Evolutionary conservation across 1,140 invertebrate genomes (phyloP).

Genomic region (Papilio machaon): DNA sequence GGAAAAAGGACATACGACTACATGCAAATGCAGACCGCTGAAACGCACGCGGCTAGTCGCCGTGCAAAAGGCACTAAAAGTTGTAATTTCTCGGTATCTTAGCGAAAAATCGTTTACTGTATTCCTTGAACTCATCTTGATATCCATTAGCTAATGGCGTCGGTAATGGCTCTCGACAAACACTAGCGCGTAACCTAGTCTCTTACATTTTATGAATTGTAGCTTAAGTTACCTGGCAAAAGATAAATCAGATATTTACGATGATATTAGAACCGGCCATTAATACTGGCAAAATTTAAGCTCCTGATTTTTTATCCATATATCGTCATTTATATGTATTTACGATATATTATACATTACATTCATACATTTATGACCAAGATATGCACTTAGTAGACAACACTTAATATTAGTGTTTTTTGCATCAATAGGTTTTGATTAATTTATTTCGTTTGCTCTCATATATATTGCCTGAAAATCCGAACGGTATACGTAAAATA

Average conservation of each 20-base stretch:
- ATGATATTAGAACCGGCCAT: background rate
- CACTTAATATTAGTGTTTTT: no score
- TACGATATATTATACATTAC: no score
- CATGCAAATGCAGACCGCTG: background rate
- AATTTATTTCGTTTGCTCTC: no score
- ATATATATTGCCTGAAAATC: no score
- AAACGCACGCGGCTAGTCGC: background rate
- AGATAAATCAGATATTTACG: background rate
- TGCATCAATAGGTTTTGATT: no score
- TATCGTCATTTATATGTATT: background rate
- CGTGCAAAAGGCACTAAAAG: background rate
- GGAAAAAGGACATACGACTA: background rate
- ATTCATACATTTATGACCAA: no score
- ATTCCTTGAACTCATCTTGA: constrained; percentile 52
- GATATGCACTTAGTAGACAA: no score
- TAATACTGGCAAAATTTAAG: background rate
- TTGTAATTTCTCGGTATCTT: background rate
- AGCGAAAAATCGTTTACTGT: constrained; percentile 40
- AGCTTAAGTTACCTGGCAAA: constrained; percentile 7
- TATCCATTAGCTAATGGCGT: constrained; percentile 64
- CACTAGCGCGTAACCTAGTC: constrained; percentile 39
- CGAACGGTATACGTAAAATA: no score
- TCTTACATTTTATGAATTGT: constrained; percentile 13
- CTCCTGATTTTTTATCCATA: background rate
- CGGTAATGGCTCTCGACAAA: constrained; percentile 55